Evolutionary conservation across 2,797 vertebrate genomes (phyloP).

Genomic region (Toxotes lorentzi): DNA sequence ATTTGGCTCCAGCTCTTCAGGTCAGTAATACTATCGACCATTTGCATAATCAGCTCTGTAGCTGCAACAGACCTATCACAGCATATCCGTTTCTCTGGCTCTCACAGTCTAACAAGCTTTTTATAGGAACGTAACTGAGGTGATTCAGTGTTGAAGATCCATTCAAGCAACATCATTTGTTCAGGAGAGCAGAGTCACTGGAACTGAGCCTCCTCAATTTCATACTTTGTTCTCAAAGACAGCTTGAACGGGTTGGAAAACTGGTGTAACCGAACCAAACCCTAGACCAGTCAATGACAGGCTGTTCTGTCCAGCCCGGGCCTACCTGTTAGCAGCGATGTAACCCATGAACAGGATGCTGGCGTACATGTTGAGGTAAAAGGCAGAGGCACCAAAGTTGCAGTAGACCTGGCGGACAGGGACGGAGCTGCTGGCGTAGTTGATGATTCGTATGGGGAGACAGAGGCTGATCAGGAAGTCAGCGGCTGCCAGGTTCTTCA

Average conservation of each 20-base stretch:
- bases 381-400: slow-evolving; percentile 68
- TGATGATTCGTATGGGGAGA: slow-evolving; percentile 75
- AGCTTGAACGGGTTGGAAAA: no score
- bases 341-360: slow-evolving; percentile 87
- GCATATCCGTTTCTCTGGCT: no score
- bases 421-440: slow-evolving; percentile 47
- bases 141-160: no score
- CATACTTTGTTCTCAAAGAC: no score
- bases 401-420: slow-evolving; percentile 66
- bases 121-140: no score
- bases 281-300: background rate
- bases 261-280: background rate
- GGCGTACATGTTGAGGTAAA: slow-evolving; percentile 86
- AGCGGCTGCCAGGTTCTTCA: slow-evolving; percentile 81
- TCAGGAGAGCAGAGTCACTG: background rate
- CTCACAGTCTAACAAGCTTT: no score
- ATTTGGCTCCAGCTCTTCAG: no score
- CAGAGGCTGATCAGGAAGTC: slow-evolving; percentile 83
- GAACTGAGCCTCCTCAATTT: background rate
- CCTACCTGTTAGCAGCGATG: slow-evolving; percentile 83
- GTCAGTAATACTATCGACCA: no score
- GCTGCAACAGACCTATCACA: no score
- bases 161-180: background rate
- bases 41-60: no score
- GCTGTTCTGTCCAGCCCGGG: background rate